phyloP scores from a whole-genome alignment of 1,140 invertebrate species.

The Forficula auricularia region DNA sequence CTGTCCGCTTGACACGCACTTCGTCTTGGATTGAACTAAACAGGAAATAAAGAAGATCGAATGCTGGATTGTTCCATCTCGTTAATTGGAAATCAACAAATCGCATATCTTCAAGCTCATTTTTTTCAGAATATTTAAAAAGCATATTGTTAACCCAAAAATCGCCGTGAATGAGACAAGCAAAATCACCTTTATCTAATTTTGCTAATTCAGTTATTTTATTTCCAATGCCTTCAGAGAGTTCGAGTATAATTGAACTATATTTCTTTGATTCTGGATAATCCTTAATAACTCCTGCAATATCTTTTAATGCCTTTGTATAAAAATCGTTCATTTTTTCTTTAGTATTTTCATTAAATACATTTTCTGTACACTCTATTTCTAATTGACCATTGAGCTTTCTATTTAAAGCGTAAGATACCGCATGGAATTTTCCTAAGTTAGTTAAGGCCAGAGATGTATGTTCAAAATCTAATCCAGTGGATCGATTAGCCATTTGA shows the following conservation, averaged over 20 bases:
- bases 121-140: constrained; percentile 33
- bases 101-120: constrained; percentile 30
- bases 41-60: constrained; percentile 38
- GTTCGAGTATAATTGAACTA: constrained; percentile 24
- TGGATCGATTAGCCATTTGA: constrained; percentile 10
- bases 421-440: constrained; percentile 12
- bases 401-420: constrained; percentile 6
- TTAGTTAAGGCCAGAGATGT: constrained; percentile 4
- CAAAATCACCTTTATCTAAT: constrained; percentile 27
- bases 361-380: too few relatives aligned
- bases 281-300: too few relatives aligned
- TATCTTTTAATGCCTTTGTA: too few relatives aligned
- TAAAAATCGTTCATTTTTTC: too few relatives aligned
- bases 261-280: constrained; percentile 19
- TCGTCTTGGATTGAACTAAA: constrained; percentile 28
- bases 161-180: constrained; percentile 45
- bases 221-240: constrained; percentile 20
- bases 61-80: constrained; percentile 28
- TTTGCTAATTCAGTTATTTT: constrained; percentile 17
- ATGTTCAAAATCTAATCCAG: constrained; percentile 12
- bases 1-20: constrained; percentile 21
- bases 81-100: constrained; percentile 45
- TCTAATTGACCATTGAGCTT: too few relatives aligned
- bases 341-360: too few relatives aligned
- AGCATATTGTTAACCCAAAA: constrained; percentile 48